A percentile compares a stretch with the other conserved stretches of the same genome.
Conservation (phyloP, 2,797 vertebrate species). For the Adelosebastes latens region DNA sequence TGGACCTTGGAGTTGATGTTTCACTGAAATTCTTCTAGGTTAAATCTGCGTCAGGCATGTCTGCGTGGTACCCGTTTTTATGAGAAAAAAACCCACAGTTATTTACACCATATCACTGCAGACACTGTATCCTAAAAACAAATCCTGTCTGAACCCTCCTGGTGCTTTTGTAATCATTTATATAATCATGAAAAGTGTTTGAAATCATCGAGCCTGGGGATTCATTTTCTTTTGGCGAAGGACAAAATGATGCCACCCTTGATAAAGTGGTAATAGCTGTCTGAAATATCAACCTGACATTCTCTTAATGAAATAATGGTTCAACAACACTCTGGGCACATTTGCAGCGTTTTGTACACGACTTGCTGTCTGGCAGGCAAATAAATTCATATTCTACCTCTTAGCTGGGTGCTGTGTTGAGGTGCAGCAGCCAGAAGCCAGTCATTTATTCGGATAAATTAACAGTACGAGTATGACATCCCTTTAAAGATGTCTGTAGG, state of each 20-base stretch:
- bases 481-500: slow-evolving; percentile 38
- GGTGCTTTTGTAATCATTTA: slow-evolving; percentile 24
- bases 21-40: slow-evolving; percentile 15
- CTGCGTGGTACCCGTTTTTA: slow-evolving; percentile 50
- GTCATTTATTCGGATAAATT: slow-evolving; percentile 47
- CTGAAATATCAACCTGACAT: slow-evolving; percentile 38
- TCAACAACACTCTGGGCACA: slow-evolving; percentile 10
- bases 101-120: slow-evolving; percentile 70
- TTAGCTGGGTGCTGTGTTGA: slow-evolving; percentile 26
- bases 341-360: slow-evolving; percentile 33
- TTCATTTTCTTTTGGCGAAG: neutral
- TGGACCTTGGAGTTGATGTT: slow-evolving; percentile 11
- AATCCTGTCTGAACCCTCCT: neutral
- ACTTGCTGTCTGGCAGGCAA: slow-evolving; percentile 45
- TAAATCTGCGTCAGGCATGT: slow-evolving; percentile 36
- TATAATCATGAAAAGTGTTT: neutral
- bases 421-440: slow-evolving; percentile 42
- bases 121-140: slow-evolving; percentile 17
- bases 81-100: slow-evolving; percentile 45
- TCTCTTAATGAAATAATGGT: slow-evolving; percentile 36
- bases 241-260: neutral
- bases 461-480: slow-evolving; percentile 38
- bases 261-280: slow-evolving; percentile 23
- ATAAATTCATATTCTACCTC: slow-evolving; percentile 40
- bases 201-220: neutral